phyloP scores from a whole-genome alignment of 2,113 vertebrate genomes.

The Pithys albifrons region DNA sequence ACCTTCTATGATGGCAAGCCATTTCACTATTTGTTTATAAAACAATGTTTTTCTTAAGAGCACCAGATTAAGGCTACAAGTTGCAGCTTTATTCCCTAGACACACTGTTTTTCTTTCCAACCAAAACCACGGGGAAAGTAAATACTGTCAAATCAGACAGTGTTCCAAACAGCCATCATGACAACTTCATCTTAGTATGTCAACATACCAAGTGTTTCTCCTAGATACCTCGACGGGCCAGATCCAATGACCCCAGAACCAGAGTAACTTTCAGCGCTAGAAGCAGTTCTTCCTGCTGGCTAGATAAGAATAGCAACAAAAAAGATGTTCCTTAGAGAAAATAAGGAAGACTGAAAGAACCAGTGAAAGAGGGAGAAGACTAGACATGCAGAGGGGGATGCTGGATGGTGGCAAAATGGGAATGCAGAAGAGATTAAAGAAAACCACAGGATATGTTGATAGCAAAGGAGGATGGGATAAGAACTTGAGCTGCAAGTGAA shows the following conservation, averaged over 20 bases:
- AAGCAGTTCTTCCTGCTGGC: background rate
- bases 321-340: background rate
- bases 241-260: background rate
- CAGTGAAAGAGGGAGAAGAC: background rate
- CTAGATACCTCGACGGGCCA: conserved; percentile 26
- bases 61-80: background rate
- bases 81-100: conserved; percentile 8
- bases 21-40: background rate
- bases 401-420: background rate
- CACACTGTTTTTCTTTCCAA: conserved; percentile 28
- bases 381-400: background rate
- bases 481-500: background rate
- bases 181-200: conserved; percentile 64
- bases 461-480: background rate
- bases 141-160: conserved; percentile 52
- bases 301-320: background rate
- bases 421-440: background rate
- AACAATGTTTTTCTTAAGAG: background rate
- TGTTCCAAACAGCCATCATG: conserved; percentile 36
- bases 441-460: accelerated
- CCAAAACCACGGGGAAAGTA: conserved; percentile 43
- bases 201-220: conserved; percentile 46
- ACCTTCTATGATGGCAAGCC: background rate
- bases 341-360: background rate
- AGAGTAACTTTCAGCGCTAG: background rate